Evolutionary conservation across 2,113 vertebrate species (phyloP).

Genomic region (Corythornis vintsioides): DNA sequence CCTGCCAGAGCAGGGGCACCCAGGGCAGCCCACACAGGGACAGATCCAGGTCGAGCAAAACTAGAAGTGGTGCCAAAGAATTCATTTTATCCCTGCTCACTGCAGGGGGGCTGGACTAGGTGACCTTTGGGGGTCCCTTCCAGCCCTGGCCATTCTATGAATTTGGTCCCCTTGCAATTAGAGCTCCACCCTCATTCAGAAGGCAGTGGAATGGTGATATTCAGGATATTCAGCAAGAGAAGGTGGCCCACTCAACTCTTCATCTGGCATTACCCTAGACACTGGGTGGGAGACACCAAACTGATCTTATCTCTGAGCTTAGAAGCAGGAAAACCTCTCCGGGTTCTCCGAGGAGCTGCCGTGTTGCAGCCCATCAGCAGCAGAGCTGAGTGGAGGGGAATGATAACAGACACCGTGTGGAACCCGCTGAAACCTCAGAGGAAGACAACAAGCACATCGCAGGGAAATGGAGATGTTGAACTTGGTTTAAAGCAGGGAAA

Average conservation of each 20-base stretch:
- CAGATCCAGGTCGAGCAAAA: too few relatives aligned
- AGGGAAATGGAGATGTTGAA: neutral
- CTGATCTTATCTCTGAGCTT: neutral
- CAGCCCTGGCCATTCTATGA: too few relatives aligned
- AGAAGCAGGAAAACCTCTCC: neutral
- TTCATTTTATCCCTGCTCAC: neutral
- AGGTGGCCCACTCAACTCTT: neutral
- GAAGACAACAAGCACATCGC: neutral
- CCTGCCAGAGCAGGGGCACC: too few relatives aligned
- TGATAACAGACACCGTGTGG: rapidly evolving
- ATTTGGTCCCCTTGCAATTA: neutral
- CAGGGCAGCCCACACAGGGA: too few relatives aligned
- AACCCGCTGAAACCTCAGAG: neutral
- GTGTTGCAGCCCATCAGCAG: too few relatives aligned
- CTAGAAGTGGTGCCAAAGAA: neutral
- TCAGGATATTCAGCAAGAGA: neutral
- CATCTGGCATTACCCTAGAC: neutral
- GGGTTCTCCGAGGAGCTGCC: neutral
- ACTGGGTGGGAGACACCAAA: neutral
- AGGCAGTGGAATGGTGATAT: neutral
- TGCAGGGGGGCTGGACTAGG: neutral
- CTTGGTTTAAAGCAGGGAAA: neutral
- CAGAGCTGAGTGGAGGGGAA: neutral
- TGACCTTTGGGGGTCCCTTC: too few relatives aligned
- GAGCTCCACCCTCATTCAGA: neutral